These are phyloP conservation scores for Vombatus ursinus DNA, from an alignment of 2,113 vertebrate genomes.

Conservation along the genomic window DNA sequence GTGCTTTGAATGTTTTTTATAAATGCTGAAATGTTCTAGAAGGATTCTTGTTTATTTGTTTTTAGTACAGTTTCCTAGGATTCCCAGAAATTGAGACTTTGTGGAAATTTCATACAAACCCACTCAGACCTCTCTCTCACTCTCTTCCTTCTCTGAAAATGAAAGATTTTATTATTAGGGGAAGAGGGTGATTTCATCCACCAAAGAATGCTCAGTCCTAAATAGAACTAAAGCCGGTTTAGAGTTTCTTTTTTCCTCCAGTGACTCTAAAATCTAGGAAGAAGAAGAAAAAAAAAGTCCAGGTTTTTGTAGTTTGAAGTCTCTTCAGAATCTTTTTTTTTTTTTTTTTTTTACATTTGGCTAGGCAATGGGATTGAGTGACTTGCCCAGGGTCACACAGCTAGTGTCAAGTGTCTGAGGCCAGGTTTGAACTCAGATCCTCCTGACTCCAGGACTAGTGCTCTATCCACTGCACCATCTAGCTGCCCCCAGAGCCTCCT, in stretches of 20 bases:
- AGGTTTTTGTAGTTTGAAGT: background rate
- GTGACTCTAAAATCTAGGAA: background rate
- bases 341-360: too few relatives aligned
- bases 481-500: too few relatives aligned
- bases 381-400: too few relatives aligned
- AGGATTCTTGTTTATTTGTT: background rate
- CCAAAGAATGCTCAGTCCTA: background rate
- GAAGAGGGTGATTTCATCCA: background rate
- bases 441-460: too few relatives aligned
- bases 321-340: too few relatives aligned
- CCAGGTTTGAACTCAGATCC: too few relatives aligned
- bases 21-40: background rate
- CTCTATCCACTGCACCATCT: too few relatives aligned
- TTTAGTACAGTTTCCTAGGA: background rate
- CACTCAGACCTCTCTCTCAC: background rate
- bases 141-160: background rate
- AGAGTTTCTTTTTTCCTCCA: background rate
- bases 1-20: background rate
- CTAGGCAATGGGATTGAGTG: too few relatives aligned
- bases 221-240: background rate
- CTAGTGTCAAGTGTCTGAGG: too few relatives aligned
- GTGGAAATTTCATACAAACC: background rate
- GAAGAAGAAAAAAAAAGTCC: background rate
- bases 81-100: background rate
- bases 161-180: background rate